Conservation (phyloP, 2,113 vertebrate species). For the Sinosuthora webbiana region DNA sequence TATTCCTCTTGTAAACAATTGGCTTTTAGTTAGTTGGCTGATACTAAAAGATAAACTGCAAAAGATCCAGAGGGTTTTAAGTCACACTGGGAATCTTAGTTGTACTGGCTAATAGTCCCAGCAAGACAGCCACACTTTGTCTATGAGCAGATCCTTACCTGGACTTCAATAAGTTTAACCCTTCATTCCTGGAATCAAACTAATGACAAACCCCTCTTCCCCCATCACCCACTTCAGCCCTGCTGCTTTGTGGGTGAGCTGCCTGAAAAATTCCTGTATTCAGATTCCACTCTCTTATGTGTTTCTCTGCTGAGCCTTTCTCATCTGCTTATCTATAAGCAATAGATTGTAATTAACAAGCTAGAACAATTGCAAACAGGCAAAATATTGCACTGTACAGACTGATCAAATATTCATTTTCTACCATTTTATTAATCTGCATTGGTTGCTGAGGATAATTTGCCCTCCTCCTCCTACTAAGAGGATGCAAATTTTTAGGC, state of each 20-base stretch:
- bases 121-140: not conserved
- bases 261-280: not conserved
- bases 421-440: not conserved
- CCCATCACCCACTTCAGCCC: not conserved
- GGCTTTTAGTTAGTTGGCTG: not conserved
- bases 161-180: not conserved
- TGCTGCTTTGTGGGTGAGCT: not conserved
- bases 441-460: not conserved
- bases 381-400: not conserved
- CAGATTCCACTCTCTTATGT: rapidly evolving
- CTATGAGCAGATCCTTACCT: not conserved
- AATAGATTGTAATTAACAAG: not conserved
- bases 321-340: not conserved
- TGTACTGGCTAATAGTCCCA: not conserved
- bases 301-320: not conserved
- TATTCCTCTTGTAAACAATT: not conserved
- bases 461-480: rapidly evolving
- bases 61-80: not conserved
- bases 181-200: not conserved
- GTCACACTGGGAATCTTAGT: not conserved
- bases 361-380: not conserved
- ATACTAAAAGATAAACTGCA: not conserved
- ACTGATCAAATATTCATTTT: not conserved
- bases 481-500: not conserved
- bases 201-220: not conserved